Percentiles rank a stretch among this genome's conserved stretches.
phyloP scores from a whole-genome alignment of 2,888 invertebrate species.

The Rambutsinella grinnellia region DNA sequence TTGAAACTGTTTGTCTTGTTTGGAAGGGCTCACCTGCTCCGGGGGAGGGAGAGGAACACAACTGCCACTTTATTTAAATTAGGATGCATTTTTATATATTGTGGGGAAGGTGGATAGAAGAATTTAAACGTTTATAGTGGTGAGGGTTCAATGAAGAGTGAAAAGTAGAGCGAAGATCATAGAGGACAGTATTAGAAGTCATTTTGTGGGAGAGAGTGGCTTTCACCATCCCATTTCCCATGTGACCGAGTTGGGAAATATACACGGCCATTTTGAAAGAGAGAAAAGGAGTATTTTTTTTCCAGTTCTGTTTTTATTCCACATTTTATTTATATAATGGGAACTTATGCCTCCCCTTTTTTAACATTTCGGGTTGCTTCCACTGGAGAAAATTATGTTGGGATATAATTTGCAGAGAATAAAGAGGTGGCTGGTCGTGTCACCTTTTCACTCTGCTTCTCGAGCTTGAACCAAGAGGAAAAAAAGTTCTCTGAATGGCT shows the following conservation, averaged over 20 bases:
- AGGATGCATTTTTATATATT: too few relatives aligned
- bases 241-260: too few relatives aligned
- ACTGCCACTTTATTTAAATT: too few relatives aligned
- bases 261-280: neutral
- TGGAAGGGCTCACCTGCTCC: too few relatives aligned
- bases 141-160: slow-evolving; percentile 32
- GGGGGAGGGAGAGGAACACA: too few relatives aligned
- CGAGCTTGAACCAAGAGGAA: neutral
- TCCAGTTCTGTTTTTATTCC: neutral
- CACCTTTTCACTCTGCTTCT: slow-evolving; percentile 39
- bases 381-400: slow-evolving; percentile 39
- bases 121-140: too few relatives aligned
- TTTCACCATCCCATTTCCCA: slow-evolving; percentile 47
- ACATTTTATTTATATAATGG: neutral
- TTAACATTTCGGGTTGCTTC: too few relatives aligned
- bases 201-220: slow-evolving; percentile 43
- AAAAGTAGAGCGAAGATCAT: slow-evolving; percentile 28
- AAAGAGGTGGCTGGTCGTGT: slow-evolving; percentile 54
- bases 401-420: slow-evolving; percentile 49
- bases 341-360: too few relatives aligned
- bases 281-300: slow-evolving; percentile 6
- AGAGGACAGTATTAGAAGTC: slow-evolving; percentile 47
- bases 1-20: too few relatives aligned
- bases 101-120: too few relatives aligned
- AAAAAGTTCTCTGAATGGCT: slow-evolving; percentile 8